A percentile compares a stretch with the other conserved stretches of the same genome.
These are phyloP conservation scores for Pantherophis alleghaniensis DNA, from an alignment of 2,797 vertebrate genomes.

Conservation along the genomic window DNA sequence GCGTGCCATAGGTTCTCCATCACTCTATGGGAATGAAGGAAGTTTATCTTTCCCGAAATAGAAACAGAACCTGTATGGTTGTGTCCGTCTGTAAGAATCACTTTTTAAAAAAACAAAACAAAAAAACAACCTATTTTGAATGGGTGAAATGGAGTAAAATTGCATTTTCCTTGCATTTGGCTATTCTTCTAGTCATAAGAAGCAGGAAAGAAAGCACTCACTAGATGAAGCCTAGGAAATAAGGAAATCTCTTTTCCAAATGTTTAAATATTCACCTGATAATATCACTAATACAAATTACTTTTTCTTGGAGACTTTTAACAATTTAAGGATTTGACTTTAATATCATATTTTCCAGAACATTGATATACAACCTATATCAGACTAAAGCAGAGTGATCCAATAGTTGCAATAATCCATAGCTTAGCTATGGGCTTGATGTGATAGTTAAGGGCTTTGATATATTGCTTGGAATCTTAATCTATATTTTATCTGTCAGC, in stretches of 20 bases:
- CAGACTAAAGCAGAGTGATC: neutral
- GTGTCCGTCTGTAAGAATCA: neutral
- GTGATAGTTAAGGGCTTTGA: constrained; percentile 13
- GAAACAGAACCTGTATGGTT: neutral
- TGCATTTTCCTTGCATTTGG: neutral
- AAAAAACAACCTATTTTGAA: neutral
- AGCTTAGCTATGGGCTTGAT: neutral
- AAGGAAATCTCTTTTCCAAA: neutral
- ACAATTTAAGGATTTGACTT: neutral
- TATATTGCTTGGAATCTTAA: constrained; percentile 12
- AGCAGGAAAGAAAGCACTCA: neutral
- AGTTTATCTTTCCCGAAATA: neutral
- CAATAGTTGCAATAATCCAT: neutral
- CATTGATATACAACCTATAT: neutral
- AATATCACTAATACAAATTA: neutral
- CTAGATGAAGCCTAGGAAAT: neutral
- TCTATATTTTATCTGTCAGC: constrained; percentile 26
- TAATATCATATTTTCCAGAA: neutral
- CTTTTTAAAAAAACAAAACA: neutral
- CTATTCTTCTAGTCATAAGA: neutral
- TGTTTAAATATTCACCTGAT: neutral
- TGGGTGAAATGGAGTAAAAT: neutral
- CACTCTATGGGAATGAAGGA: neutral
- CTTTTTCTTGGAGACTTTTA: neutral
- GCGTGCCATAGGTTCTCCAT: too few relatives aligned